Conservation (phyloP, 2,113 vertebrate species). For the Zosterops borbonicus region DNA sequence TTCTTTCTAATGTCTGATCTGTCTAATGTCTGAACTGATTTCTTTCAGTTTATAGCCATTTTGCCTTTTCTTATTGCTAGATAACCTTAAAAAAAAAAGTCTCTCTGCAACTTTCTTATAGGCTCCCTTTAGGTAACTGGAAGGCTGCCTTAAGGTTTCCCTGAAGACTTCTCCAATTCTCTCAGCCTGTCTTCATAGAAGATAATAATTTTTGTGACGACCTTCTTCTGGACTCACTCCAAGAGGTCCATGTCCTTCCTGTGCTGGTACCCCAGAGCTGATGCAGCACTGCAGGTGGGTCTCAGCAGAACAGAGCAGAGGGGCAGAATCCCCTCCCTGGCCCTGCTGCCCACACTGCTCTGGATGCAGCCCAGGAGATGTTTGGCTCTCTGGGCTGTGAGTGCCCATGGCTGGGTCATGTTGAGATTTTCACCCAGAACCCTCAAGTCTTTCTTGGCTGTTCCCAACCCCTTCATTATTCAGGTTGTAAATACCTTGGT, state of each 20-base stretch:
- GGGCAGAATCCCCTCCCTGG: neutral
- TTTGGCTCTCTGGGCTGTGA: fast-evolving
- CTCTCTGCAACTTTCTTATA: neutral
- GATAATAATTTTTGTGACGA: fast-evolving
- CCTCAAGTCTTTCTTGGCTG: neutral
- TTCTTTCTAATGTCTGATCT: neutral
- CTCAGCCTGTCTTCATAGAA: neutral
- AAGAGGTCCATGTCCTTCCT: fast-evolving
- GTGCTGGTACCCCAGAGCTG: neutral
- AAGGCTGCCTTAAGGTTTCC: neutral
- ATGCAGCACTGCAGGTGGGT: neutral
- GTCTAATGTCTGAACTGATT: neutral
- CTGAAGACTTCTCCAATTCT: neutral
- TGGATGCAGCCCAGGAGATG: fast-evolving
- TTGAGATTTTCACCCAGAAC: neutral
- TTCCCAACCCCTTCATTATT: neutral
- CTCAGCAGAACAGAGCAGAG: neutral
- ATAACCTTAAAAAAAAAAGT: neutral
- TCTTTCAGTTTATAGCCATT: neutral
- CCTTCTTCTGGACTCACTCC: neutral
- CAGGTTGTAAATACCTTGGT: neutral
- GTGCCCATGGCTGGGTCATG: fast-evolving
- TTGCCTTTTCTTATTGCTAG: neutral
- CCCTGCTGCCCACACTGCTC: fast-evolving
- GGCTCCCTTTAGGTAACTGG: no score